A percentile compares a stretch with the other conserved stretches of the same genome.
phyloP scores from a whole-genome alignment of 2,797 vertebrate genomes.

The Lacerta bilineata region DNA sequence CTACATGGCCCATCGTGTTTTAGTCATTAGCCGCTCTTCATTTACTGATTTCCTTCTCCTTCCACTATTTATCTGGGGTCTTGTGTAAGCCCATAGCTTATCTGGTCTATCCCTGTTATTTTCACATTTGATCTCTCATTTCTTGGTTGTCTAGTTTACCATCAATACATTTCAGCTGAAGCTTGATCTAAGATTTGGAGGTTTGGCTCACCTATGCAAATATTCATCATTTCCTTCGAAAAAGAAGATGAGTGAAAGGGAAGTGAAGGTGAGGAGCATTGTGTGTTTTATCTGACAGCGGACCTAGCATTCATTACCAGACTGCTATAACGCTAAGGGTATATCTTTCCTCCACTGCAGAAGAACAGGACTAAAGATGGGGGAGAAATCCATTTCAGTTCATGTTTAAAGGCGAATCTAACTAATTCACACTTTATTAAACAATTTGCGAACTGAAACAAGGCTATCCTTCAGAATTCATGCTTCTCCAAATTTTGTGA shows the following conservation, averaged over 20 bases:
- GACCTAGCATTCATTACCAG: constrained; percentile 8
- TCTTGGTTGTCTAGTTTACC: constrained; percentile 51
- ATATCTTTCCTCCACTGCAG: neutral
- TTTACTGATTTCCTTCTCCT: neutral
- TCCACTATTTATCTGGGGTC: constrained; percentile 1
- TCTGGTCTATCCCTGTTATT: constrained; percentile 22
- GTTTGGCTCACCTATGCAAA: constrained; percentile 43
- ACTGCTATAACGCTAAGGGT: neutral
- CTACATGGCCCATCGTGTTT: neutral
- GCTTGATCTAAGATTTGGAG: constrained; percentile 25
- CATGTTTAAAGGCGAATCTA: too few relatives aligned
- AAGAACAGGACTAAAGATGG: neutral
- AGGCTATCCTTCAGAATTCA: too few relatives aligned
- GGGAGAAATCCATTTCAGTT: neutral
- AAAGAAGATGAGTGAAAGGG: neutral
- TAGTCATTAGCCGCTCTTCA: constrained; percentile 28
- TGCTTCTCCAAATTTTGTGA: too few relatives aligned
- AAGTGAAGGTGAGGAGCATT: neutral
- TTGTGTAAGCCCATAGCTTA: constrained; percentile 17
- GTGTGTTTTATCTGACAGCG: neutral
- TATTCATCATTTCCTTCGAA: constrained; percentile 28
- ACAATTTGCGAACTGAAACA: too few relatives aligned
- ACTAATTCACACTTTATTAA: too few relatives aligned
- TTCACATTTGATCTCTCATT: constrained; percentile 53
- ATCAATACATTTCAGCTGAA: constrained; percentile 43